phyloP scores from a whole-genome alignment of 1,140 invertebrate species.

The Druon quercuslanigerum region DNA sequence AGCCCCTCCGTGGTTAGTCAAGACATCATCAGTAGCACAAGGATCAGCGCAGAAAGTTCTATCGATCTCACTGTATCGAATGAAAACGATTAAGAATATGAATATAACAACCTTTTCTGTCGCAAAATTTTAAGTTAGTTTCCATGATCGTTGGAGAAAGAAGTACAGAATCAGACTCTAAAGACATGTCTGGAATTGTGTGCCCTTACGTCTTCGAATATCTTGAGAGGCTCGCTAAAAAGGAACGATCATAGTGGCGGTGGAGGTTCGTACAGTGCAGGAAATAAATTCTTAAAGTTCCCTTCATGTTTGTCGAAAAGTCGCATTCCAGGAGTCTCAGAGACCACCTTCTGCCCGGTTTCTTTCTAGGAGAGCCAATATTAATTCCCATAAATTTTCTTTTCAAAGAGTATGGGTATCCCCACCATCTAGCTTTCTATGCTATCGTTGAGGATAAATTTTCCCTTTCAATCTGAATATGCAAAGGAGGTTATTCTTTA shows the following conservation, averaged over 20 bases:
- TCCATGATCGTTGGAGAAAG: conserved; percentile 18
- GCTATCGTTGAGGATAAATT: conserved; percentile 53
- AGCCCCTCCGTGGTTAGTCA: no score
- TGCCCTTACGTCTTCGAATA: conserved; percentile 42
- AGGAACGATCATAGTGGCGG: conserved; percentile 30
- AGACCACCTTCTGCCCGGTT: conserved; percentile 51
- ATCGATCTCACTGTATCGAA: no score
- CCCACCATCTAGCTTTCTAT: conserved; percentile 45
- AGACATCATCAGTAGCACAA: no score
- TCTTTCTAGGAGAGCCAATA: conserved; percentile 70
- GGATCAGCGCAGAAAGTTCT: no score
- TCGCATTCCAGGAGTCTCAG: conserved; percentile 73
- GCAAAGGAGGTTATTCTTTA: conserved; percentile 73
- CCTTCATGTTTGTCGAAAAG: conserved; percentile 70
- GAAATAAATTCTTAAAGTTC: conserved; percentile 77
- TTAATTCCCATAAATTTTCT: conserved; percentile 77
- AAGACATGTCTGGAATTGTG: conserved; percentile 55
- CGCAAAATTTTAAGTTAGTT: background rate
- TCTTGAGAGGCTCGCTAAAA: conserved; percentile 33
- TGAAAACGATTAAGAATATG: background rate
- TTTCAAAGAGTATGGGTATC: conserved; percentile 69
- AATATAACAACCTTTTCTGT: background rate
- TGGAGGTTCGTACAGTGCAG: conserved; percentile 52
- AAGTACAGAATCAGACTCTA: conserved; percentile 35
- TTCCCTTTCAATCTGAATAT: conserved; percentile 73